Percentiles rank a stretch among this genome's conserved stretches.
Evolutionary conservation across 2,113 vertebrate species (phyloP).

Genomic region (Microtus oregoni): DNA sequence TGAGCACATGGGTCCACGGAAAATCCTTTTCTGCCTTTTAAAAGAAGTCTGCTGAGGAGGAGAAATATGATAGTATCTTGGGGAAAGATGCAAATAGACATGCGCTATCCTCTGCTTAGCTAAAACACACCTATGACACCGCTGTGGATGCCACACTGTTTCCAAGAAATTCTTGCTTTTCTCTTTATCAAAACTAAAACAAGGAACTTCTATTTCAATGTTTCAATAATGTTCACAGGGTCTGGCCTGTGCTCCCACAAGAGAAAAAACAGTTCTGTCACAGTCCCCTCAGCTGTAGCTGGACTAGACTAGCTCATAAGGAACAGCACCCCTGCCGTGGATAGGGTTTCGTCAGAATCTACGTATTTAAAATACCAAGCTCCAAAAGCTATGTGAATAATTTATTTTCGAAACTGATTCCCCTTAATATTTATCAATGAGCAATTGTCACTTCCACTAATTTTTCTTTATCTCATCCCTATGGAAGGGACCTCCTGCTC

Average conservation of each 20-base stretch:
- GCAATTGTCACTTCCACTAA: neutral
- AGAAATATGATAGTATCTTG: conserved; percentile 55
- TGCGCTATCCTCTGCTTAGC: neutral
- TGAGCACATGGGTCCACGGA: neutral
- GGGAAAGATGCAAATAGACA: conserved; percentile 60
- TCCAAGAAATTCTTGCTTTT: neutral
- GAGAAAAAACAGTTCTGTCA: neutral
- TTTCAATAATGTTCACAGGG: neutral
- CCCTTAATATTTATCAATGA: neutral
- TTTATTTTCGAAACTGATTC: neutral
- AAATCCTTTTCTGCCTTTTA: conserved; percentile 36
- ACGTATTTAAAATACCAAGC: conserved; percentile 28
- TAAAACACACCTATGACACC: neutral
- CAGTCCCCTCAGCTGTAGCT: neutral
- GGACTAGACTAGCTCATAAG: neutral
- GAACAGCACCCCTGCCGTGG: neutral
- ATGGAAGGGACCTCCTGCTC: neutral
- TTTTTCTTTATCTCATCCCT: neutral
- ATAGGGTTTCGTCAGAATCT: neutral
- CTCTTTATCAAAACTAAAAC: neutral
- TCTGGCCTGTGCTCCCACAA: neutral
- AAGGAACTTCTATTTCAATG: neutral
- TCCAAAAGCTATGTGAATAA: neutral
- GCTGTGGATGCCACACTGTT: neutral
- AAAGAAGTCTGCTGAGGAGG: conserved; percentile 51